Evolutionary conservation across 2,888 invertebrate genomes (phyloP).

Genomic region (Imbricaverruca yamaguchii): DNA sequence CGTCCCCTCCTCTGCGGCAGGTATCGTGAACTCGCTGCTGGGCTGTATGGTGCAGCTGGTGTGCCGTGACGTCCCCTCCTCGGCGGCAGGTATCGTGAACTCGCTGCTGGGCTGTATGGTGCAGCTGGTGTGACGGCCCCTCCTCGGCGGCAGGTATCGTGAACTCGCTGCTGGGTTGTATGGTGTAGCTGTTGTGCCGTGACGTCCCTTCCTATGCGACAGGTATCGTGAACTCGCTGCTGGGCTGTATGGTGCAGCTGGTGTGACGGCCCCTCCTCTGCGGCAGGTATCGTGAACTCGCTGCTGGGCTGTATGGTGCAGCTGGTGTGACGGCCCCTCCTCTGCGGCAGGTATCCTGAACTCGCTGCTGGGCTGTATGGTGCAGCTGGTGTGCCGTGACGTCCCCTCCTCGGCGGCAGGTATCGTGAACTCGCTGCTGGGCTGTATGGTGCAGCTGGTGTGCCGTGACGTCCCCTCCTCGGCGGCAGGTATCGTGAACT

Average conservation of each 20-base stretch:
- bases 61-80: background rate
- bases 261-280: too few relatives aligned
- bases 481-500: constrained; percentile 2
- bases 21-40: constrained; percentile 5
- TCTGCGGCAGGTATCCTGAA: background rate
- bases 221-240: too few relatives aligned
- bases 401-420: background rate
- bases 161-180: background rate
- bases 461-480: background rate
- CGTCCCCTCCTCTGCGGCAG: background rate
- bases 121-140: background rate
- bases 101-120: constrained; percentile 16
- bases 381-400: background rate
- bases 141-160: background rate
- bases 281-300: background rate
- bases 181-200: background rate
- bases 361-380: constrained; percentile 16
- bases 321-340: background rate
- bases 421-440: constrained; percentile 5
- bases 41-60: background rate
- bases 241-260: too few relatives aligned
- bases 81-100: background rate
- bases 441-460: background rate
- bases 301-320: background rate
- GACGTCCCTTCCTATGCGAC: too few relatives aligned